Evolutionary conservation across 2,113 vertebrate species (phyloP), one percentile per base, ranked within the genome.

Genomic region (Isichthys henryi): DNA sequence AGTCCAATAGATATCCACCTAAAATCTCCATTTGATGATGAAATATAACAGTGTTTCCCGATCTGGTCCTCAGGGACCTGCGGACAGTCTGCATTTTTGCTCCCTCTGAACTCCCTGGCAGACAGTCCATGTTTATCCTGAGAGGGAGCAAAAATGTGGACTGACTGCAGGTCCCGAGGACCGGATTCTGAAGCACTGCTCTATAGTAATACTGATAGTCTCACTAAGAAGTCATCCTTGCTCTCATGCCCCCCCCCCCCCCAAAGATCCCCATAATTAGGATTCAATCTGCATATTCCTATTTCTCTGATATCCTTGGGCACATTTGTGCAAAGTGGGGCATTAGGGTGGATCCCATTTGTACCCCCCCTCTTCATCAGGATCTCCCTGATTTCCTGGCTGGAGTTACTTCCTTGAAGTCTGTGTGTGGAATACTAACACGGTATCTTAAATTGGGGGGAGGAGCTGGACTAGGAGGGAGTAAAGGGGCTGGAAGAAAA

Each of bases 371-470:
- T 46, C 85, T 50, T 86, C 83, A 27, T 23, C 27, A 21, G 58
- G 39, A n/a, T 23, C 11, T 45, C 52, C 82, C 88, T 23, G 49
- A 35, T 89, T 89, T 83, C 52, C 89, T 86, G 82, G 53, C 53
- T 13, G n/a, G 43, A 86, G 53, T n/a, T 27, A 66, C 58, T 66
- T n/a, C 58, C 19, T 46, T 58, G 27, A 66, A 9, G 48, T 86
- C 48, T 86, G 58, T 86, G 89, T 43, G 17, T 21, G 2, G 89
- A 45, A 87, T 89, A 74, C 83, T 49, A 86, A 86, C 21, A n/a
- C 74, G n/a, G 83, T 11, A 21, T 66, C 89, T 53, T 62, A n/a
- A 11, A 5, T 3, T 5, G 46, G 88, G 88, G 88, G 74, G 88
- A 56, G 49, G 70, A 31, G 66, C 15, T 49, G n/a, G n/a, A 39